These are phyloP conservation scores for Euglossa dilemma DNA, from an alignment of 1,140 invertebrate species.

Conservation along the genomic window DNA sequence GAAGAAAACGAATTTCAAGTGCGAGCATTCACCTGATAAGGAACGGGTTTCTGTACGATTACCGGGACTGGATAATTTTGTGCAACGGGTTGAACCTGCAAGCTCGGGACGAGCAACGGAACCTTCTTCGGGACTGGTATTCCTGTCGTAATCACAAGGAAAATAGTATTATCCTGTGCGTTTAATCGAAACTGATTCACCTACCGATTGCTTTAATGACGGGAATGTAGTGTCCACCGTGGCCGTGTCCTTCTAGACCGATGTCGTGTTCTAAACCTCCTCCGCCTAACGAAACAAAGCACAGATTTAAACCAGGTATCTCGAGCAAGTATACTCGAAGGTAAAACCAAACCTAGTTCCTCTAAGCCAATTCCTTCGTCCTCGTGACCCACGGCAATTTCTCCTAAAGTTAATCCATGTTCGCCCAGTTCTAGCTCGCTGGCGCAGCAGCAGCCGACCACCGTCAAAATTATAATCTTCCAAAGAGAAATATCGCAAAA, in stretches of 20 bases:
- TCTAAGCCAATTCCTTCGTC: slow-evolving; percentile 21
- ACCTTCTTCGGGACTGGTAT: slow-evolving; percentile 85
- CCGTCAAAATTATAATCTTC: slow-evolving; percentile 63
- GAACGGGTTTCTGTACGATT: slow-evolving; percentile 68
- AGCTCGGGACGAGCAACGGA: slow-evolving; percentile 86
- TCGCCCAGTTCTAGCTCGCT: slow-evolving; percentile 50
- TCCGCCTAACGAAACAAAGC: neutral
- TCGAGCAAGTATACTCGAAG: neutral
- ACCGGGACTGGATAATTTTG: slow-evolving; percentile 82
- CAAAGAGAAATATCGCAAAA: neutral
- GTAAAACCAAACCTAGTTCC: slow-evolving; percentile 23
- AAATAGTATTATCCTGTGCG: neutral
- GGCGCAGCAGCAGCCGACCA: slow-evolving; percentile 50
- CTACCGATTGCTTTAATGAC: slow-evolving; percentile 86
- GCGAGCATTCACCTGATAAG: slow-evolving; percentile 61
- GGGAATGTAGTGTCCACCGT: slow-evolving; percentile 81
- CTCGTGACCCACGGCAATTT: slow-evolving; percentile 64
- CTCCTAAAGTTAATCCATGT: slow-evolving; percentile 64
- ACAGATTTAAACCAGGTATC: neutral
- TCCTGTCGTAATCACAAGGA: slow-evolving; percentile 39
- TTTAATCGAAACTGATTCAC: neutral
- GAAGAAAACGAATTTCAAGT: neutral
- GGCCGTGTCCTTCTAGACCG: slow-evolving; percentile 21
- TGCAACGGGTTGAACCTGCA: slow-evolving; percentile 83
- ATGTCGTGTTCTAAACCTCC: slow-evolving; percentile 5